A percentile compares a stretch with the other conserved stretches of the same genome.
phyloP scores from a whole-genome alignment of 2,797 vertebrate genomes.

The Acrocephalus scirpaceus region DNA sequence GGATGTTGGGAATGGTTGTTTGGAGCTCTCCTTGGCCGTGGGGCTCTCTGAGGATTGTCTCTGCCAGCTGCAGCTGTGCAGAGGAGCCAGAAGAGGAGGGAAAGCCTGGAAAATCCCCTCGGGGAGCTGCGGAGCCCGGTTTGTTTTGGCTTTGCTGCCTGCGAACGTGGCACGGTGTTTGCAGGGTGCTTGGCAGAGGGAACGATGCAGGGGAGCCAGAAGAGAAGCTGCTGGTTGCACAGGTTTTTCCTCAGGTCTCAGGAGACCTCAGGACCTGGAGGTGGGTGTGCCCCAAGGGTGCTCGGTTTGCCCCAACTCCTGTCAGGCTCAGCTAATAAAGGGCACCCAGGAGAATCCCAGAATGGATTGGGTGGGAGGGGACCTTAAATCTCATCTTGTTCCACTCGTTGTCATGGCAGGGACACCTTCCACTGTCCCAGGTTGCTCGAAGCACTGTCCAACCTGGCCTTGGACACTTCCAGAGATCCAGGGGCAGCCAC shows the following conservation, averaged over 20 bases:
- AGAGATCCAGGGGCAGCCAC: neutral
- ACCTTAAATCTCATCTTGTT: neutral
- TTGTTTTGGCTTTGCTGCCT: neutral
- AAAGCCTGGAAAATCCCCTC: neutral
- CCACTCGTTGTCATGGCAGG: neutral
- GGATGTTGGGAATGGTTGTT: rapidly evolving
- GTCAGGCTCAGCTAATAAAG: neutral
- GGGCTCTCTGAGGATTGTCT: neutral
- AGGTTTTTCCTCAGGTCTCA: neutral
- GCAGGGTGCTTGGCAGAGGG: neutral
- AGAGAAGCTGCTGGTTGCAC: neutral
- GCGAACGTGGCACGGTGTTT: neutral
- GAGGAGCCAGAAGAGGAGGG: neutral
- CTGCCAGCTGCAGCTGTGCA: neutral
- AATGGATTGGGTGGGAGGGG: neutral
- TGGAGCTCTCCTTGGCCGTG: neutral
- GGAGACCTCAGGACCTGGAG: neutral
- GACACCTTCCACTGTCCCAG: neutral
- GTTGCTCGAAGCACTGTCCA: rapidly evolving
- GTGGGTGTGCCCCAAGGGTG: neutral
- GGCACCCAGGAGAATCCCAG: neutral
- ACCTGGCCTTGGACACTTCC: neutral
- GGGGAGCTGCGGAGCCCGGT: rapidly evolving
- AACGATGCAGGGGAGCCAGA: neutral
- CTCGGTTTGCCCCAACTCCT: neutral